Evolutionary conservation across 2,888 invertebrate species (phyloP).

Genomic region (Lumbricus terrestris): DNA sequence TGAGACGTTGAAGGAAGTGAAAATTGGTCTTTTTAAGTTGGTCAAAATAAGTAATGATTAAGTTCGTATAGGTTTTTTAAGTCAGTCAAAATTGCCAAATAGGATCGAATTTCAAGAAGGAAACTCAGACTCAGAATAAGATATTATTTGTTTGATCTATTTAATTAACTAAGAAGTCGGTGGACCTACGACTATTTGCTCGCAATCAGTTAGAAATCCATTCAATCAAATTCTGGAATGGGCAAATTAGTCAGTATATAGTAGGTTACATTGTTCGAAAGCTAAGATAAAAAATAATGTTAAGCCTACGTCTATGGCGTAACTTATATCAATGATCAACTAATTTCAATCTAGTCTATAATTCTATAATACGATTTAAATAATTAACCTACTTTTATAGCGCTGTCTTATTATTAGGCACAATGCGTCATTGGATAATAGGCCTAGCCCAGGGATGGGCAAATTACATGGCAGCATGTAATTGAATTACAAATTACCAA

Average conservation of each 20-base stretch:
- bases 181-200: no score
- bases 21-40: neutral
- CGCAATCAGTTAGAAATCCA: neutral
- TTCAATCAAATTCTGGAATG: no score
- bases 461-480: no score
- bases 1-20: neutral
- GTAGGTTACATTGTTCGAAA: neutral
- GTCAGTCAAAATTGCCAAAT: neutral
- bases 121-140: no score
- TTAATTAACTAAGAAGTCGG: neutral
- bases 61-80: neutral
- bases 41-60: neutral
- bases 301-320: neutral
- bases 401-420: no score
- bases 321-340: neutral
- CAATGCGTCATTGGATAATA: no score
- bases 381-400: no score
- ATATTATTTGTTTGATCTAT: no score
- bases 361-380: neutral
- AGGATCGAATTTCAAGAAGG: neutral
- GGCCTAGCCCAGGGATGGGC: no score
- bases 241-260: neutral
- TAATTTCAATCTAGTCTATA: neutral
- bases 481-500: no score
- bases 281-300: neutral